Base-by-base conservation (phyloP, 2,888 invertebrate species). In the Habroteleia sp. region DNA sequence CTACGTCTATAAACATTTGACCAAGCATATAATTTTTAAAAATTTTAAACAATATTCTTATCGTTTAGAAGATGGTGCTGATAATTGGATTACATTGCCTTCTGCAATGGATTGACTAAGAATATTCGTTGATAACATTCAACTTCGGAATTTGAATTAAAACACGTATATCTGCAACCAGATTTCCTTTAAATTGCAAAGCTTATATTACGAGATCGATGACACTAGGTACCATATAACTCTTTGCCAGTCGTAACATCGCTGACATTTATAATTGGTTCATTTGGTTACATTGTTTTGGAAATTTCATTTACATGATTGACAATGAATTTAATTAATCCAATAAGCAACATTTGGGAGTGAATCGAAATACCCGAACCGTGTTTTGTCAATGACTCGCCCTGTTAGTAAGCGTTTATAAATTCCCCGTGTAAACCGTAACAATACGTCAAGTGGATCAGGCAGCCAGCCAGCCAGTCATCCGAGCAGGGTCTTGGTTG, bases 341-440 rank as follows among this genome's bases (percentile, higher is more conserved):
- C 48, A 46, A 71, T 71, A 46, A 71, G 33, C 48, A 14, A 50
- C 23, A 17, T 68, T 48, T 37, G 62, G 56, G 52, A 62, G 42
- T 44, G 71, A 62, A 50, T 54, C 27, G 44, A 54, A 71, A 71
- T 71, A 54, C 71, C 46, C 60, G 14, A 16, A 3, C 3, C 46
- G 54, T 50, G 46, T 62, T 41, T 62, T 63, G 62, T 31, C 27
- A 56, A 39, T 37, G 63, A 72, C 48, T 48, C 13, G 23, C 16
- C 46, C 20, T 31, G 54, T 54, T 23, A 37, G 46, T 16, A 33
- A 44, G 60, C 50, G 58, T 50, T 73, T 60, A 58, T 73, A 73
- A 73, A 73, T 65, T 73, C 60, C n/a, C 37, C 35, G 14, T 41
- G 44, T 60, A 66, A 52, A 73, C 41, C 60, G 66, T 66, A 65